phyloP scores from a whole-genome alignment of 2,113 vertebrate genomes.

The Condylura cristata region DNA sequence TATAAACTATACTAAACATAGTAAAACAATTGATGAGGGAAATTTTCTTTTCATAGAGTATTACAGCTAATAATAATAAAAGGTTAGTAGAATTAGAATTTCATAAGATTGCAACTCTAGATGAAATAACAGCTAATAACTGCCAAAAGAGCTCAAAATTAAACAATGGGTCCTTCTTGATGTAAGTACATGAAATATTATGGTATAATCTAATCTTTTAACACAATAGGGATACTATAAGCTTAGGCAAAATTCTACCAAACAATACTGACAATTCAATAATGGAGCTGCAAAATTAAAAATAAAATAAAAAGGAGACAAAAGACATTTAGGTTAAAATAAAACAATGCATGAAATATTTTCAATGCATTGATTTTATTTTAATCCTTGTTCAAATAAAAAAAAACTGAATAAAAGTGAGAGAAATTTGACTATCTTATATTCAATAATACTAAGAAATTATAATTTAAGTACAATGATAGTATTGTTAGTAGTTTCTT shows the following conservation, averaged over 20 bases:
- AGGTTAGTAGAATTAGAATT: not conserved
- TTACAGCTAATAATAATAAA: not conserved
- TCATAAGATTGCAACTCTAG: not conserved
- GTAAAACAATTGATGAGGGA: not conserved
- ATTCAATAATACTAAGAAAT: not conserved
- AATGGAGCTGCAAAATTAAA: not conserved
- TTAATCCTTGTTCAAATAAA: not conserved
- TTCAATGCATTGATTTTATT: not conserved
- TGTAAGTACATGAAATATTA: not conserved
- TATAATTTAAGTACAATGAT: not conserved
- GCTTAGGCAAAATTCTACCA: not conserved
- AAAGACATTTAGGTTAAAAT: not conserved
- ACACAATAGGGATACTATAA: not conserved
- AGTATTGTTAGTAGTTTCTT: not conserved
- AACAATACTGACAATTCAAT: not conserved
- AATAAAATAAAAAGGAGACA: not conserved
- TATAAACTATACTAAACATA: not conserved
- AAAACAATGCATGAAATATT: not conserved
- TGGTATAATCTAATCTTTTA: not conserved
- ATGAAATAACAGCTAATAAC: not conserved
- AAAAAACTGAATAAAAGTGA: not conserved
- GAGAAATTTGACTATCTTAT: not conserved
- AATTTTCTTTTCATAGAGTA: not conserved
- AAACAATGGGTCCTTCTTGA: not conserved
- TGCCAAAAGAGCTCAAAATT: not conserved